These are phyloP conservation scores for Spodoptera picta DNA, from an alignment of 2,888 invertebrate species.

Conservation along the genomic window DNA sequence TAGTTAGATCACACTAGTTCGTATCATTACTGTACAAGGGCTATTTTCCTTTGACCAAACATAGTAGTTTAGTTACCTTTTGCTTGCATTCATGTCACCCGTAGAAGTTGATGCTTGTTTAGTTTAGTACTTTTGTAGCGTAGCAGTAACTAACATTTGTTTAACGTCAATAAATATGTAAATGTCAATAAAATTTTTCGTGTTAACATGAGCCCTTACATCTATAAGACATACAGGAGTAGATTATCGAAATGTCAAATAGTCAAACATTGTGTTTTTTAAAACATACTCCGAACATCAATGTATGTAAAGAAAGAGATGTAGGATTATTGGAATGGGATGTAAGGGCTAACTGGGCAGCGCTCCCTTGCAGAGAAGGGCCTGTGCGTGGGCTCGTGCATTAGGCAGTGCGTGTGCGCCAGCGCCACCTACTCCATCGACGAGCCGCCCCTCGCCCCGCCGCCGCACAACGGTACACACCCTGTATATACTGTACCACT, in stretches of 20 bases:
- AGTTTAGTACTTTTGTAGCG: constrained; percentile 50
- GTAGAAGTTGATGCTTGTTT: constrained; percentile 58
- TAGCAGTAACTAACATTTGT: constrained; percentile 65
- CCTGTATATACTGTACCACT: constrained; percentile 34
- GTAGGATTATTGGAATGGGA: constrained; percentile 26
- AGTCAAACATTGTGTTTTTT: neutral
- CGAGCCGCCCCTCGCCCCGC: constrained; percentile 77
- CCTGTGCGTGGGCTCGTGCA: constrained; percentile 86
- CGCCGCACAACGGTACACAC: constrained; percentile 71
- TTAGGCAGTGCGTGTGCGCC: constrained; percentile 85
- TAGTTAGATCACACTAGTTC: constrained; percentile 38
- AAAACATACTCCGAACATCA: neutral
- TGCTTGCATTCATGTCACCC: constrained; percentile 57
- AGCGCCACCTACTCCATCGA: constrained; percentile 79
- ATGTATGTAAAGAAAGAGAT: neutral
- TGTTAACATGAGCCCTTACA: constrained; percentile 44
- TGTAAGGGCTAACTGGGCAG: constrained; percentile 64
- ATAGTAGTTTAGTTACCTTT: constrained; percentile 48
- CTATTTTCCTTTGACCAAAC: constrained; percentile 40
- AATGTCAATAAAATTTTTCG: constrained; percentile 19
- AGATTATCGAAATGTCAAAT: neutral
- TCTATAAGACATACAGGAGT: constrained; percentile 10
- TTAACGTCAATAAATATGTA: constrained; percentile 34
- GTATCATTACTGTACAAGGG: constrained; percentile 35
- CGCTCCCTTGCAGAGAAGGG: constrained; percentile 80